Base-by-base conservation (phyloP, 2,888 invertebrate species). In the Polydesmus complanatus region DNA sequence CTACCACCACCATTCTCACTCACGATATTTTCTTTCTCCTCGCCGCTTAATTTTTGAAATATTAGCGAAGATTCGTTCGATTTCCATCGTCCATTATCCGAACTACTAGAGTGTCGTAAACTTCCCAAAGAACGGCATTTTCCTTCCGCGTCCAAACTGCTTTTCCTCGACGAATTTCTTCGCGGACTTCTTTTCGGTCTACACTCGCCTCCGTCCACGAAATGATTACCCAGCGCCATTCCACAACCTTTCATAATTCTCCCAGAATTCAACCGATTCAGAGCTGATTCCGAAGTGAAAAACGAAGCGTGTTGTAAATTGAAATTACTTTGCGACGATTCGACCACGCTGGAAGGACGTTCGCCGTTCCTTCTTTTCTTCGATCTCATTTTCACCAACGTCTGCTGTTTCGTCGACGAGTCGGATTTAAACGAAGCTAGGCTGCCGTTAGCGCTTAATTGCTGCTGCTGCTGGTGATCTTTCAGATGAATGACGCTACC, bases 301-400 rank as follows among this genome's bases (percentile, higher is more conserved):
- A 88, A 86, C 67, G 83, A 81, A 61, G 78, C 74, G 64, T 75
- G 66, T 56, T 71, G 72, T 22, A 68, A 64, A 3, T 73, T 70
- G 0, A 75, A 74, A 71, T 51, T 70, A 63, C 85, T 75, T 71
- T 88, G 88, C 18, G 88, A 85, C 48, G 90, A 79, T 68, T 88
- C 90, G 5, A 91, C 88, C 3, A 91, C 89, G 63, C 91, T 90
- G 88, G 90, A 90, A 0, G 91, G 91, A 54, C 91, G 80, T 54
- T 67, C 68, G 66, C 23, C 68, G 65, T 51, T 51, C n/a, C n/a
- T 51, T 51, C 51, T n/a, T 22, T 22, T 51, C n/a, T 22, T 47
- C 5, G 37, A 37, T 8, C 37, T 5, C 5, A 37, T 5, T 37
- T 37, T 37, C 14, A 37, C 37, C 2, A 56, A 22, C 8, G 25